Conservation (phyloP, 2,888 invertebrate genomes). For the Sarcophaga variegata region DNA sequence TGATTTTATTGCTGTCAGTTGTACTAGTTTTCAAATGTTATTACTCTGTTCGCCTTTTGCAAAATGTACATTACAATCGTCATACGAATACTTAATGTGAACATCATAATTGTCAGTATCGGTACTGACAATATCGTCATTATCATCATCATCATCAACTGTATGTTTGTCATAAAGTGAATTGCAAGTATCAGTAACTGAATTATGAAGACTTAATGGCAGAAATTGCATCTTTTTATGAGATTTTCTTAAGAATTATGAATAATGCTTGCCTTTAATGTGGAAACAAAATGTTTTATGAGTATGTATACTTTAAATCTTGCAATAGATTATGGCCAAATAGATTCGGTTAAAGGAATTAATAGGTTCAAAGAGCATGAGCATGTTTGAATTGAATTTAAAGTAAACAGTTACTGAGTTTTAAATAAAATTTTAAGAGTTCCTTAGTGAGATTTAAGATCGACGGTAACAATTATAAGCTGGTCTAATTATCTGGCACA, state of each 20-base stretch:
- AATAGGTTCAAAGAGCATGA: too few species aligned
- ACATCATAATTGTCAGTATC: not conserved
- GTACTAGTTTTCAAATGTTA: too few species aligned
- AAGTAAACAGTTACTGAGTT: too few species aligned
- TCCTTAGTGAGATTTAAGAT: too few species aligned
- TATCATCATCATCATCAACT: conserved; percentile 7
- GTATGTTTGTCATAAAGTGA: not conserved
- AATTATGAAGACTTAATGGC: conserved; percentile 40
- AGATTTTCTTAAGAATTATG: conserved; percentile 43
- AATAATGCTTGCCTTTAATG: conserved; percentile 2
- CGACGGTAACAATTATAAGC: too few species aligned
- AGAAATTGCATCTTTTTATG: conserved; percentile 3
- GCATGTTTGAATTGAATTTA: too few species aligned
- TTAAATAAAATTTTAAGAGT: too few species aligned
- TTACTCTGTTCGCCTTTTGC: too few species aligned
- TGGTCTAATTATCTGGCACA: too few species aligned
- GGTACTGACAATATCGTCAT: not conserved
- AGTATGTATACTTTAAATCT: too few species aligned
- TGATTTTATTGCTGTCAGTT: not conserved
- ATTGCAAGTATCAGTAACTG: conserved; percentile 27
- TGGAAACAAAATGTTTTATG: not conserved
- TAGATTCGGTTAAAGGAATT: too few species aligned
- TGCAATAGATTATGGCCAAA: too few species aligned
- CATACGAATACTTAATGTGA: not conserved
- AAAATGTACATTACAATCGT: conserved; percentile 4